phyloP scores from a whole-genome alignment of 2,797 vertebrate species.

The Pteropus rufus region DNA sequence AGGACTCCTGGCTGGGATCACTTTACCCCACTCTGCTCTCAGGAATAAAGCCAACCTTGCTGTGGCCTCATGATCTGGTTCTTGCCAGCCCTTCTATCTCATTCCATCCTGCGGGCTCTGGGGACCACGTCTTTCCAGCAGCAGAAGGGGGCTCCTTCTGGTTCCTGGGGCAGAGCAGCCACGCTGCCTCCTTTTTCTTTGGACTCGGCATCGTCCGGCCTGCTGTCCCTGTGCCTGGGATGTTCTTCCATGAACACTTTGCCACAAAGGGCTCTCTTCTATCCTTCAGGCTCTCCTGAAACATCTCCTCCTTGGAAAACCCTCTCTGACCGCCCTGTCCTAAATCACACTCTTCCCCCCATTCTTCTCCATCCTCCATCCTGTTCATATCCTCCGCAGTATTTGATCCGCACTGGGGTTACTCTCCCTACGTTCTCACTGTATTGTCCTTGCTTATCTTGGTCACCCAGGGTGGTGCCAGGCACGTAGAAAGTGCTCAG shows the following conservation, averaged over 20 bases:
- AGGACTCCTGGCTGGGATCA: too few species aligned
- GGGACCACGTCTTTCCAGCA: neutral
- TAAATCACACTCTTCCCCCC: neutral
- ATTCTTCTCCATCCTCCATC: neutral
- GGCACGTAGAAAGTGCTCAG: neutral
- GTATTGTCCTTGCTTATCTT: neutral
- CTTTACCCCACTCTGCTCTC: neutral
- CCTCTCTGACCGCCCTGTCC: neutral
- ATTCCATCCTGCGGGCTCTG: neutral
- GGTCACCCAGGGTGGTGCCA: neutral
- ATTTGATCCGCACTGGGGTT: fast-evolving
- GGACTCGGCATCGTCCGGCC: fast-evolving
- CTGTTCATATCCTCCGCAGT: neutral
- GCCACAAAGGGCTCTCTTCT: neutral
- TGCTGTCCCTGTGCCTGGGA: neutral
- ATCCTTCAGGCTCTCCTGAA: neutral
- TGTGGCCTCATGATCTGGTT: neutral
- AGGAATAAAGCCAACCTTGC: neutral
- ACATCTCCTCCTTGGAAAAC: neutral
- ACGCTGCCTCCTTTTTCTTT: neutral
- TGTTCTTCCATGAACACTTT: neutral
- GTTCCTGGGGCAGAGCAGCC: neutral
- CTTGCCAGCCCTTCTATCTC: neutral
- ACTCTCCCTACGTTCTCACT: neutral
- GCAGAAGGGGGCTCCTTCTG: neutral